These are phyloP conservation scores for Epinotia nisella DNA, from an alignment of 2,888 invertebrate species.

Conservation along the genomic window DNA sequence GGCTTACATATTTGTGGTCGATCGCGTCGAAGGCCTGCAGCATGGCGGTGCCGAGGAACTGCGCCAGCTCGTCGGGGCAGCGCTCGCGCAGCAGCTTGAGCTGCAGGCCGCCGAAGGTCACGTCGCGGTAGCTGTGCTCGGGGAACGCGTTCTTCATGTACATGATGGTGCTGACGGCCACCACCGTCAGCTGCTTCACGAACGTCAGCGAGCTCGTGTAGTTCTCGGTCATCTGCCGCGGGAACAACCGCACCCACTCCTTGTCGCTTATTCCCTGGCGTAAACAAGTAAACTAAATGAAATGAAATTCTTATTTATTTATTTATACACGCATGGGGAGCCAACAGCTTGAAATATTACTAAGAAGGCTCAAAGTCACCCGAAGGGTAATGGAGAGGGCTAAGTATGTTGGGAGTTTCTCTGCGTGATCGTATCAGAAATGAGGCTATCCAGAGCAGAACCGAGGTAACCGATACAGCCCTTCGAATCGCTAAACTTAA, in stretches of 20 bases:
- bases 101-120: constrained; percentile 63
- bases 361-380: no score
- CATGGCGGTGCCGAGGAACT: constrained; percentile 68
- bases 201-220: constrained; percentile 72
- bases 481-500: no score
- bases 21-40: constrained; percentile 74
- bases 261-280: constrained; percentile 58
- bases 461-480: no score
- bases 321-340: no score
- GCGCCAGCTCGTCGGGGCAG: constrained; percentile 67
- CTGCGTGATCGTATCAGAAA: no score
- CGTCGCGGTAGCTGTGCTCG: constrained; percentile 63
- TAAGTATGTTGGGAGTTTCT: no score
- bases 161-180: constrained; percentile 70
- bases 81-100: constrained; percentile 67
- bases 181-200: constrained; percentile 72
- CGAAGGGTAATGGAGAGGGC: no score
- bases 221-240: constrained; percentile 65
- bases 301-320: no score
- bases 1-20: constrained; percentile 76
- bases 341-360: no score
- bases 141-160: constrained; percentile 68
- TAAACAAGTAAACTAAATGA: neutral
- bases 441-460: no score
- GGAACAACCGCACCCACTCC: constrained; percentile 69